Percentiles rank a stretch among this genome's conserved stretches.
Conservation (phyloP, 2,113 vertebrate genomes). For the Zeus faber region DNA sequence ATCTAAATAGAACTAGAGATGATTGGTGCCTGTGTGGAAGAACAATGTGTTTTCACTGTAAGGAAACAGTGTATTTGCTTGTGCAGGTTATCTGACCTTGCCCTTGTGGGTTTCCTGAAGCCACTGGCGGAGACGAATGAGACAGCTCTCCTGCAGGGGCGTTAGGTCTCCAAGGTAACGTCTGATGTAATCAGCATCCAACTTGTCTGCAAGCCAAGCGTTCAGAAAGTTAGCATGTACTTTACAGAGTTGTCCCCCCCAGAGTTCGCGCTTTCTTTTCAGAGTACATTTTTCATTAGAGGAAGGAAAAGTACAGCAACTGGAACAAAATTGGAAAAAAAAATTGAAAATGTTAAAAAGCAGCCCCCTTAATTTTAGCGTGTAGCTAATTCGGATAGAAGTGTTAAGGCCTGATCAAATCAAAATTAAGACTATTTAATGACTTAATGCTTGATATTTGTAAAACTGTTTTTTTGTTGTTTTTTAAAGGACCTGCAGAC, state of each 20-base stretch:
- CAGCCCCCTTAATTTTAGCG: too few species aligned
- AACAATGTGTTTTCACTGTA: conserved; percentile 2
- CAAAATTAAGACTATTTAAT: too few species aligned
- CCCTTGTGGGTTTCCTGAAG: conserved; percentile 96
- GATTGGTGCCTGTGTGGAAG: too few species aligned
- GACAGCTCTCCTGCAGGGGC: conserved; percentile 94
- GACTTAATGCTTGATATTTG: too few species aligned
- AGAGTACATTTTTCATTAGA: neutral
- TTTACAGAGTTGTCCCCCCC: neutral
- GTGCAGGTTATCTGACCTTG: conserved; percentile 76
- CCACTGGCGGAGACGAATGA: conserved; percentile 92
- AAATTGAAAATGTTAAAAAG: too few species aligned
- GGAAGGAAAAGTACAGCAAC: neutral
- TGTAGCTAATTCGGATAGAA: too few species aligned
- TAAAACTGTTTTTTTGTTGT: too few species aligned
- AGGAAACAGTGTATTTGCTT: neutral
- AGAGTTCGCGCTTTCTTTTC: neutral
- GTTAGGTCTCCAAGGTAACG: conserved; percentile 93
- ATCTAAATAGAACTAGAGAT: too few species aligned
- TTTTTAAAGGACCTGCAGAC: too few species aligned
- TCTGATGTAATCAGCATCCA: conserved; percentile 96
- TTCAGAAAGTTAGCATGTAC: conserved; percentile 19
- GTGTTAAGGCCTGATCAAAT: too few species aligned
- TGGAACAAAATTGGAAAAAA: too few species aligned
- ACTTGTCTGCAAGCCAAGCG: conserved; percentile 80